These are phyloP conservation scores for Lithosia quadra DNA, from an alignment of 2,888 invertebrate genomes.

Conservation along the genomic window DNA sequence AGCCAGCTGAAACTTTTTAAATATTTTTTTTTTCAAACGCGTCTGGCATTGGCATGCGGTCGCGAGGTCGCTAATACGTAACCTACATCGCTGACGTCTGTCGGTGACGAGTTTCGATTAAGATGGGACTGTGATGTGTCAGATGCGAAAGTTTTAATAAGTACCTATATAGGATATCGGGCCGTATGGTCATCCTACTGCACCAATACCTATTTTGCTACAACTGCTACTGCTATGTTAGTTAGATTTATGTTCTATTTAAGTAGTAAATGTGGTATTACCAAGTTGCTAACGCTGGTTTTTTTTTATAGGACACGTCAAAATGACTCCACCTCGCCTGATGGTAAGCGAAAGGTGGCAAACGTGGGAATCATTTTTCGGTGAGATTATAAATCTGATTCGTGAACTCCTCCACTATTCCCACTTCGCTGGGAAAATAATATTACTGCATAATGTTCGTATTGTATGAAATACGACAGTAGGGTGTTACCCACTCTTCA, in stretches of 20 bases:
- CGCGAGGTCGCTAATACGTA: constrained; percentile 50
- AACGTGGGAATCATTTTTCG: no score
- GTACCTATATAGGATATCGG: no score
- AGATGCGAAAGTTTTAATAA: neutral
- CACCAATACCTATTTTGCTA: no score
- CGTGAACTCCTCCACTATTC: neutral
- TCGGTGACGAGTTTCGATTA: constrained; percentile 16
- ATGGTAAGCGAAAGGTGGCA: no score
- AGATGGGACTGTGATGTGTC: constrained; percentile 4
- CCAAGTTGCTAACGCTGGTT: no score
- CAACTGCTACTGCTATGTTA: no score
- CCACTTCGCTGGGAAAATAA: neutral
- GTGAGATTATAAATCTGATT: neutral
- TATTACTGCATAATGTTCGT: neutral
- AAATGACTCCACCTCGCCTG: no score
- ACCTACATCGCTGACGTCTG: constrained; percentile 49
- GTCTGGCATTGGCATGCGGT: constrained; percentile 58
- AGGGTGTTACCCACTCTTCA: neutral
- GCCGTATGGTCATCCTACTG: no score
- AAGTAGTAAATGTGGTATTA: no score
- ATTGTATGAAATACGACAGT: neutral
- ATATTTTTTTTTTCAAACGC: constrained; percentile 51
- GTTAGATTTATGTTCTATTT: no score
- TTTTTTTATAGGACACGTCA: no score
- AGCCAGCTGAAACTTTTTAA: constrained; percentile 60